Evolutionary conservation across 2,888 invertebrate genomes (phyloP).

Genomic region (Lysandra bellargus): DNA sequence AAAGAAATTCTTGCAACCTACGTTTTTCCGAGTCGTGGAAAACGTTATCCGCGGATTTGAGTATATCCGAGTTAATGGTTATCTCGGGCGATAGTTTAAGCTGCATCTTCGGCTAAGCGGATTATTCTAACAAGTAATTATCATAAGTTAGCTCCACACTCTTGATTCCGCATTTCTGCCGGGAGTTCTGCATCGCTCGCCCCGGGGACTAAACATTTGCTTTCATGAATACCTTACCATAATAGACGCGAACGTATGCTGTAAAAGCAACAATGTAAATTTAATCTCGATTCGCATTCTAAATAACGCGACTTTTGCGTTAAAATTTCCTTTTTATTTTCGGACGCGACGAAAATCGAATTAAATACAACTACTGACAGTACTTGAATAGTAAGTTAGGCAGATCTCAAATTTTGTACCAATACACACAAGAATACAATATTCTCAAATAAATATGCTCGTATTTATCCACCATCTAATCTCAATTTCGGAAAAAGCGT

Average conservation of each 20-base stretch:
- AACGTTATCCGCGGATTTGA: not conserved
- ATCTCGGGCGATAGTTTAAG: slow-evolving; percentile 24
- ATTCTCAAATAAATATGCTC: not conserved
- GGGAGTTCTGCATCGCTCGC: slow-evolving; percentile 52
- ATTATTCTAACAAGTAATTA: slow-evolving; percentile 69
- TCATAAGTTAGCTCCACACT: slow-evolving; percentile 64
- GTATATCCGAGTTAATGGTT: slow-evolving; percentile 19
- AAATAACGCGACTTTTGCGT: slow-evolving; percentile 55
- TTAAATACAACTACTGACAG: not conserved
- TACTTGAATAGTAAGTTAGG: not conserved
- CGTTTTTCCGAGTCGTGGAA: not conserved
- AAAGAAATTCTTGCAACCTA: not conserved
- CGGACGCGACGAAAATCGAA: slow-evolving; percentile 24
- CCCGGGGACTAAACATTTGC: slow-evolving; percentile 67
- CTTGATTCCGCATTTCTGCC: slow-evolving; percentile 56
- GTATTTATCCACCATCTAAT: not conserved
- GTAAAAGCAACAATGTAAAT: slow-evolving; percentile 73
- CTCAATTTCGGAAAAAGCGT: not conserved
- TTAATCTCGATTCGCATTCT: slow-evolving; percentile 68
- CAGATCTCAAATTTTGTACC: not conserved
- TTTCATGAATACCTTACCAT: slow-evolving; percentile 76
- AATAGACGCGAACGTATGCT: slow-evolving; percentile 61
- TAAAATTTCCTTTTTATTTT: slow-evolving; percentile 42
- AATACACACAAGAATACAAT: not conserved
- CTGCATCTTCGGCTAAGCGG: slow-evolving; percentile 47